Percentiles rank a stretch among this genome's conserved stretches.
Evolutionary conservation across 2,888 invertebrate species (phyloP).

Genomic region (Pristionchus mayeri): DNA sequence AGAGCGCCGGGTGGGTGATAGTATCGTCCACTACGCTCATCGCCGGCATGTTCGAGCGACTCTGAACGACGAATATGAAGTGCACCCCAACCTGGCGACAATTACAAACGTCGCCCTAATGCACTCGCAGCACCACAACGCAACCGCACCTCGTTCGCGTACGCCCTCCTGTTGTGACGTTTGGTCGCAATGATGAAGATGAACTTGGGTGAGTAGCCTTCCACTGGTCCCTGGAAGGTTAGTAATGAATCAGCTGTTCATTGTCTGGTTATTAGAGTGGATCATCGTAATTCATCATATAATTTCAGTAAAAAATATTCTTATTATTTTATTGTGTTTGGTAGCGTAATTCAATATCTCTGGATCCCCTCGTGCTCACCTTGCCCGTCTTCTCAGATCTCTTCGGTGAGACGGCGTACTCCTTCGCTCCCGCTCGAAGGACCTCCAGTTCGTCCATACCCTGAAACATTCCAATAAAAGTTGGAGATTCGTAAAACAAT

Average conservation of each 20-base stretch:
- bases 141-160: neutral
- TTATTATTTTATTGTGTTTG: too few species aligned
- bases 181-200: constrained; percentile 68
- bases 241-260: neutral
- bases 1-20: constrained; percentile 58
- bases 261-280: too few species aligned
- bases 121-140: neutral
- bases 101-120: neutral
- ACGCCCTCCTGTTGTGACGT: constrained; percentile 61
- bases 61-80: neutral
- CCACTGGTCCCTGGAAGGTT: neutral
- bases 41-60: constrained; percentile 51
- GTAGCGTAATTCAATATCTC: neutral
- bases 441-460: constrained; percentile 53
- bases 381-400: neutral
- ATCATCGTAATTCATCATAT: too few species aligned
- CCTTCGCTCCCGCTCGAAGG: constrained; percentile 52
- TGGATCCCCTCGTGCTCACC: neutral
- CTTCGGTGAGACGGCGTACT: constrained; percentile 20
- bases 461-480: constrained; percentile 16
- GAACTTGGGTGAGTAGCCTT: constrained; percentile 57
- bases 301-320: too few species aligned
- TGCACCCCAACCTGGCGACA: neutral
- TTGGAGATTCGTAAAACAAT: neutral
- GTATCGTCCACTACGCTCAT: constrained; percentile 60